Conservation (phyloP, 2,797 vertebrate species). For the Buphagus erythrorhynchus region DNA sequence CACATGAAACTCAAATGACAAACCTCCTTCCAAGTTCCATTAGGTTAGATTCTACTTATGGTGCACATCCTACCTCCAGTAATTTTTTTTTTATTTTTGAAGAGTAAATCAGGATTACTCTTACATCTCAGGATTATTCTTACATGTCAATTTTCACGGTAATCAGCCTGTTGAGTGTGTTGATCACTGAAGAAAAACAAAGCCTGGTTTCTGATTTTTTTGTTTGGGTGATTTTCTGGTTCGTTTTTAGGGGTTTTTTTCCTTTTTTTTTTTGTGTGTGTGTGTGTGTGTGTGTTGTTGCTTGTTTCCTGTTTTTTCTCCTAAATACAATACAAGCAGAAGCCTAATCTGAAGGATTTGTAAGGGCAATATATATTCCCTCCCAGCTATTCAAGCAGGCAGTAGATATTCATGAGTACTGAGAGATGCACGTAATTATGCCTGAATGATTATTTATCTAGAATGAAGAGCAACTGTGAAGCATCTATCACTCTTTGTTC, state of each 20-base stretch:
- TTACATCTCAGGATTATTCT: neutral
- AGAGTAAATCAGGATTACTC: neutral
- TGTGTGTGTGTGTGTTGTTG: neutral
- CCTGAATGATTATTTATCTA: conserved; percentile 27
- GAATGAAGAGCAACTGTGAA: conserved; percentile 9
- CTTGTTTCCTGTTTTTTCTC: neutral
- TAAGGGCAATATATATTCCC: neutral
- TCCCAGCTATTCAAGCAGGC: conserved; percentile 24
- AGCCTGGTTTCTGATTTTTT: neutral
- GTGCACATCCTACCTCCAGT: neutral
- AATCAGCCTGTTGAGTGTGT: neutral
- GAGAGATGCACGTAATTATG: conserved; percentile 18
- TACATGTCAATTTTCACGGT: neutral
- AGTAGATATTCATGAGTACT: neutral
- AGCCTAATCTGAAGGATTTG: neutral
- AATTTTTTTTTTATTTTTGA: neutral
- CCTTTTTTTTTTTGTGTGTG: neutral
- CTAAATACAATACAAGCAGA: neutral
- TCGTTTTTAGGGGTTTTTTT: fast-evolving
- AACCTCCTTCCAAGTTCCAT: neutral
- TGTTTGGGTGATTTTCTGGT: neutral
- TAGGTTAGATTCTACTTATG: neutral
- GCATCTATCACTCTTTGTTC: conserved; percentile 38
- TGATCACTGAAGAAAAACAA: neutral
- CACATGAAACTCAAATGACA: neutral